phyloP scores from a whole-genome alignment of 2,797 vertebrate genomes.

The Erethizon dorsatum region DNA sequence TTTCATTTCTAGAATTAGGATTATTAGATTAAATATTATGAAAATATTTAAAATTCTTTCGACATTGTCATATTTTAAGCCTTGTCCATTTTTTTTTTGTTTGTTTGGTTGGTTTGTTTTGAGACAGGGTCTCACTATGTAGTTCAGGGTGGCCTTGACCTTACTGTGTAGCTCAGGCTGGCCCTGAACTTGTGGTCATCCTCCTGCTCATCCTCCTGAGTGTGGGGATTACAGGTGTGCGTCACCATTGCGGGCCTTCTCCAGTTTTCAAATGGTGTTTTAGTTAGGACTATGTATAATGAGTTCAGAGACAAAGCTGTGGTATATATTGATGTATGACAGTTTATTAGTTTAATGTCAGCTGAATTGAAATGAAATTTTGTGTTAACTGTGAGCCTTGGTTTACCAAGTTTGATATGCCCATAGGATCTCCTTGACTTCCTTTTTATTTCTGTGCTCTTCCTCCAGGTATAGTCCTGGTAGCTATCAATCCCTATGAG shows the following conservation, averaged over 20 bases:
- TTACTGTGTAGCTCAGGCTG: neutral
- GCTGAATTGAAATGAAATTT: constrained; percentile 49
- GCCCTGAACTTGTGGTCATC: neutral
- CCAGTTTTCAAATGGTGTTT: constrained; percentile 36
- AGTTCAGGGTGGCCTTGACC: neutral
- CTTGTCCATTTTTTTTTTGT: neutral
- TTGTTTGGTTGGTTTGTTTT: neutral
- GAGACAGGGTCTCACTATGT: neutral
- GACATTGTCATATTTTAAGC: constrained; percentile 54
- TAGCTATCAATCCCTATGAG: constrained; percentile 99
- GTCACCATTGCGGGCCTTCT: neutral
- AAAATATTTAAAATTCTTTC: constrained; percentile 49
- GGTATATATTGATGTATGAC: neutral
- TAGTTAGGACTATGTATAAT: constrained; percentile 26
- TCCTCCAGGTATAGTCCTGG: constrained; percentile 96
- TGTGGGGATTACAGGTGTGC: too few species aligned
- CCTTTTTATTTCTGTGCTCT: constrained; percentile 62
- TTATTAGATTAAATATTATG: constrained; percentile 47
- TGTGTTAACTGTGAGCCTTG: neutral
- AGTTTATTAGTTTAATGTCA: constrained; percentile 41
- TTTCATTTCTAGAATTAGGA: constrained; percentile 60
- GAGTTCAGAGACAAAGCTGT: neutral
- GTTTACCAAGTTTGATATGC: constrained; percentile 26
- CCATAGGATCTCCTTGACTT: neutral
- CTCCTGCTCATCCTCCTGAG: neutral